Evolutionary conservation across 2,888 invertebrate genomes (phyloP).

Genomic region (Lasioglossum figueresi): DNA sequence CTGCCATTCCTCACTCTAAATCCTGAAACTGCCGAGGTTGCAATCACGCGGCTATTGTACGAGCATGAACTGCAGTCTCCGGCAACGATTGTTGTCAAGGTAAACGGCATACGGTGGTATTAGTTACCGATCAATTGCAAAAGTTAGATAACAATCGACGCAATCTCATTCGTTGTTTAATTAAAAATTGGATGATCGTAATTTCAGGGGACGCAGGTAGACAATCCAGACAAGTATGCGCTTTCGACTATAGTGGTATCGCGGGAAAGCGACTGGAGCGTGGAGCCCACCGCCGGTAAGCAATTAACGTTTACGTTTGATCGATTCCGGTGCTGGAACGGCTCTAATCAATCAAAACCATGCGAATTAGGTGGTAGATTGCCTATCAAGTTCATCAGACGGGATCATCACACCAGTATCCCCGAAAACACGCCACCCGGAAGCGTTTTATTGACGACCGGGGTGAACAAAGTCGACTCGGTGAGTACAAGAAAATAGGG

Average conservation of each 20-base stretch:
- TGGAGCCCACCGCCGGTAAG: constrained; percentile 80
- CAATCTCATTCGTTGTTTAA: neutral
- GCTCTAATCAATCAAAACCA: constrained; percentile 8
- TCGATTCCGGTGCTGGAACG: neutral
- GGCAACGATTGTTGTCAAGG: constrained; percentile 92
- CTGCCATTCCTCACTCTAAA: constrained; percentile 88
- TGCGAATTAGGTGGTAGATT: constrained; percentile 74
- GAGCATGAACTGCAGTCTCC: constrained; percentile 88
- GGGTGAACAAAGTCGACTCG: constrained; percentile 84
- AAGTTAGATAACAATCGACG: neutral
- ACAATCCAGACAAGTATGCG: constrained; percentile 95
- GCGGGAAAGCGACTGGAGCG: constrained; percentile 85
- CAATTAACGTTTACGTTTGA: neutral
- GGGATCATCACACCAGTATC: constrained; percentile 89
- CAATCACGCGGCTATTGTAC: constrained; percentile 86
- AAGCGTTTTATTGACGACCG: constrained; percentile 88
- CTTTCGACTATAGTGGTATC: constrained; percentile 91
- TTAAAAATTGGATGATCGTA: neutral
- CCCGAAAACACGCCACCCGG: constrained; percentile 92
- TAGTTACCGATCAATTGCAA: neutral
- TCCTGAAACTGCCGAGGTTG: constrained; percentile 87
- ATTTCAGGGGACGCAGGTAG: constrained; percentile 90
- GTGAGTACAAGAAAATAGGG: constrained; percentile 70
- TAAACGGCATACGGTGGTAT: constrained; percentile 75
- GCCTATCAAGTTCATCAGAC: constrained; percentile 89